Percentiles rank a stretch among this genome's conserved stretches.
Evolutionary conservation across 2,797 vertebrate species (phyloP).

Genomic region (Danio kyathit): DNA sequence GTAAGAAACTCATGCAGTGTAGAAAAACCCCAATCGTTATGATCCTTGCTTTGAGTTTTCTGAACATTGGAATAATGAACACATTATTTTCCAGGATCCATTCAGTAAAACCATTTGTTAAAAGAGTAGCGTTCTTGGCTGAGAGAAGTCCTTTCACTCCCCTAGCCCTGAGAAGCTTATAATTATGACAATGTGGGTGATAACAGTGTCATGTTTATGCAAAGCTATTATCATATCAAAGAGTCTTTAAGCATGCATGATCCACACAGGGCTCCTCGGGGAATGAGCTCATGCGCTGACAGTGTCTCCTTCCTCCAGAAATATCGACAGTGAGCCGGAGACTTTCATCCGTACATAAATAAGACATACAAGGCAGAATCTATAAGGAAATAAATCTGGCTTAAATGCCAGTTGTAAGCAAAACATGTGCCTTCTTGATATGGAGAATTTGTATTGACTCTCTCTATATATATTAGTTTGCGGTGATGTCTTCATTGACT

Average conservation of each 20-base stretch:
- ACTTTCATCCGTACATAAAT: constrained; percentile 15
- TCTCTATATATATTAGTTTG: not conserved
- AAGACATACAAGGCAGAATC: constrained; percentile 15
- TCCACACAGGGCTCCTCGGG: constrained; percentile 32
- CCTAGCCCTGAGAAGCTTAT: constrained; percentile 38
- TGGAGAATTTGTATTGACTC: not conserved
- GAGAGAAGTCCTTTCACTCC: constrained; percentile 20
- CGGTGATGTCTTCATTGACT: not conserved
- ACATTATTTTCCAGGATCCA: constrained; percentile 31
- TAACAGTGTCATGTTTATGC: constrained; percentile 56
- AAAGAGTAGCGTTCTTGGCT: constrained; percentile 5
- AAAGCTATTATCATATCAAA: constrained; percentile 62
- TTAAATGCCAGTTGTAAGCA: not conserved
- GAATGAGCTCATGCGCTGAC: constrained; percentile 26
- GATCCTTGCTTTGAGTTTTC: not conserved
- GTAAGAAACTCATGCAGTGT: not conserved
- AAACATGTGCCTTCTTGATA: not conserved
- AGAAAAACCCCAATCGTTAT: not conserved
- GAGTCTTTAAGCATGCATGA: constrained; percentile 41
- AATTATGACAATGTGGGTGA: constrained; percentile 55
- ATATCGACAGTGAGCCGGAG: constrained; percentile 15
- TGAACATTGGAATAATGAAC: constrained; percentile 3
- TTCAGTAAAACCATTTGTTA: constrained; percentile 10
- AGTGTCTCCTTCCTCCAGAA: constrained; percentile 32
- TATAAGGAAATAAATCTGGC: constrained; percentile 27